Evolutionary conservation across 1,140 invertebrate genomes (phyloP), one percentile per base, ranked within the genome.

Genomic region (Drosophila burlai): DNA sequence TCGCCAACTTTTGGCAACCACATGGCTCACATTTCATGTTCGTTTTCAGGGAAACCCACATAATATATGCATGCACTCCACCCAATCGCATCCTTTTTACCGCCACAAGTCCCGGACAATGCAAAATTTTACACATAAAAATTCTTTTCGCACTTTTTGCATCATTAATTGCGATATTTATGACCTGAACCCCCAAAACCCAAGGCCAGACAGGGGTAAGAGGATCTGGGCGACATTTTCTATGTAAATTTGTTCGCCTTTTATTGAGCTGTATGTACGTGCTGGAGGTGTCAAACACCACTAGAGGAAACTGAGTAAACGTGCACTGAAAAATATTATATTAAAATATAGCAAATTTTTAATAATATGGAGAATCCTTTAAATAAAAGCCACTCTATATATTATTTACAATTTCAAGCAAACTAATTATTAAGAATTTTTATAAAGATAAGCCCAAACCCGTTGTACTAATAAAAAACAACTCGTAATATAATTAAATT

Each of bases 91-190:
- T 42, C 52, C 50, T 63, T 67, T 68, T 68, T 65, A 50, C 72
- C 50, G 52, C 47, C 57, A 62, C 45, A 42, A 55, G 50, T 11
- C 11, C 38, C 45, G 54, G 58, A 81, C 79, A 86, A 86, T 72
- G 76, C 65, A 75, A 83, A 87, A 74, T 78, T 60, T 65, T 61
- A 59, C 66, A 78, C 67, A 66, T 76, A 66, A 72, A 82, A 73
- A 81, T 89, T 83, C 76, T 91, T 87, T 85, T 90, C 77, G 83
- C 90, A 92, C 90, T 92, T 90, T 92, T 90, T 92, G 90, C 82
- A 75, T 76, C 90, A 92, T 92, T 92, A 92, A 92, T 85, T 92
- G 78, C 50, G 79, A 80, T 87, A 92, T 92, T 92, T 92, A 92
- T 78, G 90, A 75, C 72, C 59, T 42, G 63, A 74, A 59, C 66